Conservation (phyloP, 2,888 invertebrate species). For the Eueremaeus valkanovi region DNA sequence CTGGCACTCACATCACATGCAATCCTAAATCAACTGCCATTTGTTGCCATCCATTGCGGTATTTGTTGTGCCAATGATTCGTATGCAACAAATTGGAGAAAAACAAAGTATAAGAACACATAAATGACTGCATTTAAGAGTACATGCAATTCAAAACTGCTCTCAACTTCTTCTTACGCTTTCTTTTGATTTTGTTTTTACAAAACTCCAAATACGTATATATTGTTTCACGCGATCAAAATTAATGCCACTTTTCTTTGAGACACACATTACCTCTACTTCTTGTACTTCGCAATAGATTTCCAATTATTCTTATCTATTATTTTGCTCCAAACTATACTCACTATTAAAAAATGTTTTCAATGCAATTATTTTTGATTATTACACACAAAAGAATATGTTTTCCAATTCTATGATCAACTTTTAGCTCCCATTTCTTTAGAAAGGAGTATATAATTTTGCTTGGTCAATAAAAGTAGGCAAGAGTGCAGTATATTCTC, state of each 20-base stretch:
- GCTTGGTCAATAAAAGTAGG: too few relatives aligned
- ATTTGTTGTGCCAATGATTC: neutral
- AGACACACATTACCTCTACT: neutral
- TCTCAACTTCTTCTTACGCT: neutral
- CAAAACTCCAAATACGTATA: too few relatives aligned
- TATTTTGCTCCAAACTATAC: neutral
- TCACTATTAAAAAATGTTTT: neutral
- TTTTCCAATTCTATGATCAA: too few relatives aligned
- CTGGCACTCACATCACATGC: neutral
- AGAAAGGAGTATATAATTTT: too few relatives aligned
- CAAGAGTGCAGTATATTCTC: too few relatives aligned
- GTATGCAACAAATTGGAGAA: constrained; percentile 2
- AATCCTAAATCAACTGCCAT: neutral
- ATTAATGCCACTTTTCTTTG: neutral
- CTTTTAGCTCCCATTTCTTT: too few relatives aligned
- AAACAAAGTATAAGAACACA: constrained; percentile 2
- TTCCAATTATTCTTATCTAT: neutral
- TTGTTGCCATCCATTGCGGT: constrained; percentile 5
- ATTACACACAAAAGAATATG: too few relatives aligned
- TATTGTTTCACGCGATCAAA: constrained; percentile 10
- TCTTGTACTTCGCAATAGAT: neutral
- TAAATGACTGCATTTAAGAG: constrained; percentile 15
- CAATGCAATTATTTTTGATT: neutral
- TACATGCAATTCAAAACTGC: neutral
- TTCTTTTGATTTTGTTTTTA: neutral